Base-by-base conservation (phyloP, 2,113 vertebrate genomes). In the Xyrauchen texanus region DNA sequence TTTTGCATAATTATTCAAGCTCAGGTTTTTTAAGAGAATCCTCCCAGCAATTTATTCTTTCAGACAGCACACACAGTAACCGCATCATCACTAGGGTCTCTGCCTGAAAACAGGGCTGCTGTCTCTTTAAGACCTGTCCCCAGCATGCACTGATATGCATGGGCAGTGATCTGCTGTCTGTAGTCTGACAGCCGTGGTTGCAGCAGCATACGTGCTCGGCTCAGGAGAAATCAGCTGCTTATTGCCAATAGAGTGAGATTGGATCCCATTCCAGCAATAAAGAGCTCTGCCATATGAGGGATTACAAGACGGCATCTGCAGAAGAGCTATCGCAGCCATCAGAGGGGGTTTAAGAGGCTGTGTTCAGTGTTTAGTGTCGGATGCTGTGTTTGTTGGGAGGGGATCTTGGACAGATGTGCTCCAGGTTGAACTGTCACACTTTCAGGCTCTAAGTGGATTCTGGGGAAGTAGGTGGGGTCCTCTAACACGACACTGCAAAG, bases 51-150 rank as follows among this genome's bases (percentile, higher is more conserved):
- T 57, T 55, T 4, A 34, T 3, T 55, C 4, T 11, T 52, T 49
- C 6, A 8, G 4, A 49, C 2, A 44, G 21, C 21, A 6, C 34
- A 44, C 10, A 58, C 6, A 75, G 11, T 13, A 34, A 11, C 60
- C 44, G 8, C 69, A 60, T 58, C 49, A 68, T 7, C 44, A 67
- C 49, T 8, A 69, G 6, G 51, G 10, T 58, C 13, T 15, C 13
- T 10, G 4, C 67, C 0, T 47, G 44, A 7, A 70, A 55, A 47
- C 49, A 55, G 52, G 45, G 44, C 5, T 4, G 16, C 88, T 91
- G 88, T 87, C 79, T 82, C 92, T 93, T 94, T 94, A 94, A 94
- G 90, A 90, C 71, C 77, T 7, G 70, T 91, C 92, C 93, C 93
- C 93, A 94, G 74, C 87, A 92, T 94, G 78, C 90, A 75, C 80